Evolutionary conservation across 2,113 vertebrate species (phyloP).

Genomic region (Dasyprocta punctata): DNA sequence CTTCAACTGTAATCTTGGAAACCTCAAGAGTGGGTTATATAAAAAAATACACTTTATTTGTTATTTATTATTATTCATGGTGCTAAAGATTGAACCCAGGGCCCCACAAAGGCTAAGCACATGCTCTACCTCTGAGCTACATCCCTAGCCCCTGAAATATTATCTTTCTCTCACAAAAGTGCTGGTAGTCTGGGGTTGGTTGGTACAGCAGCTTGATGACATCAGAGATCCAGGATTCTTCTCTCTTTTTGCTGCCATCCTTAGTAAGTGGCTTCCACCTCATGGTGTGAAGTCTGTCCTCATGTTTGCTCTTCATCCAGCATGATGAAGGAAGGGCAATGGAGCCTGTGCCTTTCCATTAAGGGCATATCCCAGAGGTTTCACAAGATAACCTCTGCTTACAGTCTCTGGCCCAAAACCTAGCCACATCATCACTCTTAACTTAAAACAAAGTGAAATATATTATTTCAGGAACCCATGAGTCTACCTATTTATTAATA

Average conservation of each 20-base stretch:
- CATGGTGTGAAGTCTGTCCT: background rate
- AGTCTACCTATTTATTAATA: background rate
- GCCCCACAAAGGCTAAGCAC: background rate
- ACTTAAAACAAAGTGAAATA: background rate
- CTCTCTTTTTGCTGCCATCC: background rate
- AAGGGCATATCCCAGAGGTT: background rate
- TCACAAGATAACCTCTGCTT: background rate
- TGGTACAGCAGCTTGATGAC: background rate
- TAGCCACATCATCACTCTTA: background rate
- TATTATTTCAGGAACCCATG: background rate
- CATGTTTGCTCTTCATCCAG: background rate
- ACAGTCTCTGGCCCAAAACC: background rate
- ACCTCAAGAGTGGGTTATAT: background rate
- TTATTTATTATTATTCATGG: background rate
- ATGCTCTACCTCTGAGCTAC: background rate
- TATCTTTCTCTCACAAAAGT: background rate
- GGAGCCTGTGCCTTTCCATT: background rate
- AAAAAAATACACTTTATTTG: background rate
- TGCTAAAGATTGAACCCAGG: background rate
- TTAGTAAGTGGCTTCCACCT: background rate
- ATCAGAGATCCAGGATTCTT: background rate
- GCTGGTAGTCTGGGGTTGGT: background rate
- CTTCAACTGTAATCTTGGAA: background rate
- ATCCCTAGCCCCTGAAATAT: background rate
- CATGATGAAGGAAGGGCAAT: background rate